Evolutionary conservation across 2,888 invertebrate genomes (phyloP).

Genomic region (Scaptomyza reducta): DNA sequence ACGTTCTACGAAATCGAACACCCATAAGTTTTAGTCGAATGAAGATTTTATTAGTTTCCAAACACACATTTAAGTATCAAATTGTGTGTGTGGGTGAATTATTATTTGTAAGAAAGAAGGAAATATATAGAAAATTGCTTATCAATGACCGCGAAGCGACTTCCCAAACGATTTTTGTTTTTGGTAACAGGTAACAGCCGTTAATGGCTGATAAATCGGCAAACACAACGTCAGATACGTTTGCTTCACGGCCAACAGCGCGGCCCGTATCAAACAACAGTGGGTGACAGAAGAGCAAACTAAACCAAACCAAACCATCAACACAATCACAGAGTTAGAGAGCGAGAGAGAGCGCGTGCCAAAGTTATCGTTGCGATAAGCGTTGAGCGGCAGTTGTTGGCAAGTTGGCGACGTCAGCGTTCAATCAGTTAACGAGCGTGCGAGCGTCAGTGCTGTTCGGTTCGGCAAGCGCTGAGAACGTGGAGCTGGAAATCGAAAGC

Average conservation of each 20-base stretch:
- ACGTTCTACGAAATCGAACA: too few species aligned
- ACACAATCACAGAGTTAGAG: neutral
- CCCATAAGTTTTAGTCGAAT: neutral
- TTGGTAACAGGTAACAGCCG: conserved; percentile 36
- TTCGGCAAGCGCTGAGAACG: conserved; percentile 52
- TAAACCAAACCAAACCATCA: conserved; percentile 12
- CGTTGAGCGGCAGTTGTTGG: conserved; percentile 32
- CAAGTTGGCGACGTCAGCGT: conserved; percentile 50
- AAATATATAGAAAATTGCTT: conserved; percentile 34
- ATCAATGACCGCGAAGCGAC: conserved; percentile 42
- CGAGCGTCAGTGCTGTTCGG: conserved; percentile 47
- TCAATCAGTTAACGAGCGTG: conserved; percentile 71
- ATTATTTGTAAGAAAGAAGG: conserved; percentile 19
- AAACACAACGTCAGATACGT: neutral
- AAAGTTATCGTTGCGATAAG: conserved; percentile 64
- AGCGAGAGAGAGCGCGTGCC: conserved; percentile 7
- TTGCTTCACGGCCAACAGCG: conserved; percentile 15
- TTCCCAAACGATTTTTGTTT: conserved; percentile 1
- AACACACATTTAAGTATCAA: neutral
- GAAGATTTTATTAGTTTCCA: neutral
- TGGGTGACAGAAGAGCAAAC: conserved; percentile 46
- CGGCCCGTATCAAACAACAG: conserved; percentile 19
- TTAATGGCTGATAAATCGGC: conserved; percentile 60
- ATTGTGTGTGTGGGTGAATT: neutral
- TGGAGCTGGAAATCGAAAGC: conserved; percentile 34